Percentiles rank a stretch among this genome's conserved stretches.
Conservation (phyloP, 2,113 vertebrate genomes). For the Talpa occidentalis region DNA sequence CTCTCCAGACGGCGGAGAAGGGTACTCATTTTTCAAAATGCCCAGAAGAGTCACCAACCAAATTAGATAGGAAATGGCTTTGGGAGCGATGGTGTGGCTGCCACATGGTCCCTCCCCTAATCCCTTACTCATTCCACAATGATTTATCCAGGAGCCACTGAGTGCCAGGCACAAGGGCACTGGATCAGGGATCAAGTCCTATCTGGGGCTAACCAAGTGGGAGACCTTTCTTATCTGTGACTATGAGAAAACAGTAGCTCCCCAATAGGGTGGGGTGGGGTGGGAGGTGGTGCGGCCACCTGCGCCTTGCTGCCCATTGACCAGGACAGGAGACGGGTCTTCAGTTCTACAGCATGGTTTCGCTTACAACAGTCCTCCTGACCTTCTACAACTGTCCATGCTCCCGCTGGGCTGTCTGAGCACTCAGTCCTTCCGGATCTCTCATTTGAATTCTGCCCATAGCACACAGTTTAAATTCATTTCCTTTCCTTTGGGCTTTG, state of each 20-base stretch:
- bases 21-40: background rate
- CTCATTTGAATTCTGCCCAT: conserved; percentile 54
- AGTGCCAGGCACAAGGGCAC: background rate
- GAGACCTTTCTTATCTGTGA: background rate
- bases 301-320: background rate
- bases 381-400: rapidly evolving
- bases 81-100: background rate
- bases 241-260: rapidly evolving
- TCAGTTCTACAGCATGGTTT: no score
- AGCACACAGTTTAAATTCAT: conserved; percentile 18
- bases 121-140: background rate
- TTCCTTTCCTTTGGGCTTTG: conserved; percentile 31
- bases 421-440: background rate
- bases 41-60: background rate
- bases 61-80: background rate
- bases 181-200: background rate
- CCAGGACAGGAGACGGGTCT: background rate
- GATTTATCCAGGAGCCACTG: background rate
- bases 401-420: background rate
- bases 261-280: no score
- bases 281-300: rapidly evolving
- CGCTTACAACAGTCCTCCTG: background rate
- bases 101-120: background rate
- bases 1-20: background rate
- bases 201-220: rapidly evolving